These are phyloP conservation scores for Phrynocephalus forsythii DNA, from an alignment of 2,797 vertebrate genomes.

Conservation along the genomic window DNA sequence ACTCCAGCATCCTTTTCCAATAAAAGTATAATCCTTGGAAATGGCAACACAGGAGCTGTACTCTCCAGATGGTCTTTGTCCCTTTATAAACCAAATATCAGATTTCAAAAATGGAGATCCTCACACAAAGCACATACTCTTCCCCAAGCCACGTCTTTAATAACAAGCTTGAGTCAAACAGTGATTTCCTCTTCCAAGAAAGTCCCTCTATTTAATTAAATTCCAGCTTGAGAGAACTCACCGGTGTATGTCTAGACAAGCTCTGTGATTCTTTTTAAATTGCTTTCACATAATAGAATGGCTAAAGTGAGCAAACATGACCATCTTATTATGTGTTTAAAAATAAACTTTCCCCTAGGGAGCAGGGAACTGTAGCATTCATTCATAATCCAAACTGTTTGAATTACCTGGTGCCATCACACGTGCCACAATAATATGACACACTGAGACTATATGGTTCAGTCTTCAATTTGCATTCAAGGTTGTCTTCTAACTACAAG, in stretches of 20 bases:
- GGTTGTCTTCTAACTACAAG: neutral
- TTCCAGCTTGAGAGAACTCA: conserved; percentile 28
- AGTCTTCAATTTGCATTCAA: neutral
- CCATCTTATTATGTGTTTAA: conserved; percentile 19
- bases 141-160: conserved; percentile 25
- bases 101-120: conserved; percentile 23
- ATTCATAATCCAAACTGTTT: conserved; percentile 5
- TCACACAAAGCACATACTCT: conserved; percentile 6
- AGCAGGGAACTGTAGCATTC: neutral
- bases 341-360: neutral
- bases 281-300: conserved; percentile 33
- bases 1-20: neutral
- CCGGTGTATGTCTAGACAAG: conserved; percentile 37
- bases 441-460: neutral
- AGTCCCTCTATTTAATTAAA: conserved; percentile 31
- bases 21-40: conserved; percentile 19
- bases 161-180: conserved; percentile 30
- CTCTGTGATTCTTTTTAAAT: conserved; percentile 32
- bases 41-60: conserved; percentile 13
- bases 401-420: neutral
- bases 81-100: neutral
- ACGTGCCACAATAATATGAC: neutral
- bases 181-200: conserved; percentile 36
- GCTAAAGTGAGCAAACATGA: conserved; percentile 19
- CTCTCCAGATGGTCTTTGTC: conserved; percentile 3